Conservation (phyloP, 2,888 invertebrate species). For the Caenorhabditis doughertyi region DNA sequence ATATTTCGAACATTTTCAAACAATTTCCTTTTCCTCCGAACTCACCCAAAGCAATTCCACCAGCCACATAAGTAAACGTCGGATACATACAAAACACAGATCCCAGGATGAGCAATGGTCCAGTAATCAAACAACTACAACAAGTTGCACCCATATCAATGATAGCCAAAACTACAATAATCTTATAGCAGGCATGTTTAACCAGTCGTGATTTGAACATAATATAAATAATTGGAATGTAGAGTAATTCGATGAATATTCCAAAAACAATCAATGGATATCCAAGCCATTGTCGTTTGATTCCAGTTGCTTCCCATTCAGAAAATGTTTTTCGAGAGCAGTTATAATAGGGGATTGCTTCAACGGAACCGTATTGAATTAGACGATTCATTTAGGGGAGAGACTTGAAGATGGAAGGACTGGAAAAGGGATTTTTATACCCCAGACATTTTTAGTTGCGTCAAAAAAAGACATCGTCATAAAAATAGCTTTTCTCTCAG, state of each 20-base stretch:
- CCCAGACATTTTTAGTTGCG: no score
- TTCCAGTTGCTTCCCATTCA: constrained; percentile 31
- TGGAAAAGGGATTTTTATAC: not conserved
- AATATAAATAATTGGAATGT: constrained; percentile 31
- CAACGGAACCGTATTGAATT: constrained; percentile 38
- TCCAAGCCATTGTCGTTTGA: constrained; percentile 44
- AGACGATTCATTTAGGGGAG: constrained; percentile 32
- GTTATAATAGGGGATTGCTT: constrained; percentile 51
- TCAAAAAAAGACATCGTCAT: no score
- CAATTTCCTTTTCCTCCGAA: not conserved
- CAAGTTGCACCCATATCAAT: constrained; percentile 37
- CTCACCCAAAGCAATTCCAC: constrained; percentile 40
- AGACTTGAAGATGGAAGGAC: not conserved
- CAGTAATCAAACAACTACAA: constrained; percentile 40
- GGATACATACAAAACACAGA: constrained; percentile 39
- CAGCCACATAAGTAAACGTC: constrained; percentile 46
- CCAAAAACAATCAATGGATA: constrained; percentile 31
- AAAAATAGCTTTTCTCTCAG: no score
- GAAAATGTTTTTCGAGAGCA: constrained; percentile 28
- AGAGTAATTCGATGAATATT: constrained; percentile 28
- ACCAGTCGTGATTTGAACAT: constrained; percentile 29
- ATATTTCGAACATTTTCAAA: not conserved
- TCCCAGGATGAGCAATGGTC: constrained; percentile 18
- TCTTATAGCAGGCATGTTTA: constrained; percentile 40
- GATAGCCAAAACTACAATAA: constrained; percentile 19